Evolutionary conservation across 2,888 invertebrate genomes (phyloP).

Genomic region (Clostera curtula): DNA sequence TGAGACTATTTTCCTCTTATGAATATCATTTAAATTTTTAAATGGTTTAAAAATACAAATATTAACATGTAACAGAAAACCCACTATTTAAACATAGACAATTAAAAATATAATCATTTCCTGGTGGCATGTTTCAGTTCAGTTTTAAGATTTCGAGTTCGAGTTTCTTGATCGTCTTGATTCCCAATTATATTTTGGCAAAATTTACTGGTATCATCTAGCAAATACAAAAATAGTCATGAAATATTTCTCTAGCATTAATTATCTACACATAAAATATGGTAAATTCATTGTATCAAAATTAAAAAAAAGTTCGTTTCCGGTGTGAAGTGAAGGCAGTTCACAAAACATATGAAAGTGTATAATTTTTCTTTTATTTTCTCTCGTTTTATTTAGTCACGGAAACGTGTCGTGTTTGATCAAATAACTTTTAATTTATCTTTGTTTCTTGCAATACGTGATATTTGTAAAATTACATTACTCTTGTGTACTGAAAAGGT

Average conservation of each 20-base stretch:
- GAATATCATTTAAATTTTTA: too few relatives aligned
- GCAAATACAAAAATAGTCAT: conserved; percentile 42
- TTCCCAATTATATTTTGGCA: conserved; percentile 18
- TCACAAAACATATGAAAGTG: conserved; percentile 71
- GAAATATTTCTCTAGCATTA: conserved; percentile 43
- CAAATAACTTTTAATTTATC: conserved; percentile 57
- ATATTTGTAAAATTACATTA: conserved; percentile 39
- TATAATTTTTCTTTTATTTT: conserved; percentile 67
- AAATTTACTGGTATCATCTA: conserved; percentile 34
- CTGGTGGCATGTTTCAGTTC: conserved; percentile 31
- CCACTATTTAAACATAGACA: conserved; percentile 22
- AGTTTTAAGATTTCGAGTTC: conserved; percentile 9
- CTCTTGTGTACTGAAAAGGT: conserved; percentile 34
- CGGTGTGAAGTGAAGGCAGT: conserved; percentile 71
- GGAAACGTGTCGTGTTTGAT: conserved; percentile 55
- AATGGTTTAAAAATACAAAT: too few relatives aligned
- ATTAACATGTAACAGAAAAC: background rate
- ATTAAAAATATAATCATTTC: conserved; percentile 30
- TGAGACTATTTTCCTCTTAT: too few relatives aligned
- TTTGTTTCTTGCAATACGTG: conserved; percentile 41
- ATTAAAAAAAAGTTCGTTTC: conserved; percentile 59
- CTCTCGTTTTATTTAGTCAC: conserved; percentile 64
- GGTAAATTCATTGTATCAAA: conserved; percentile 40
- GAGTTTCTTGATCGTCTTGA: conserved; percentile 27
- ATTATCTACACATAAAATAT: conserved; percentile 34